Evolutionary conservation across 2,888 invertebrate genomes (phyloP), one percentile per base, ranked within the genome.

Genomic region (Gnatocerus cornutus): DNA sequence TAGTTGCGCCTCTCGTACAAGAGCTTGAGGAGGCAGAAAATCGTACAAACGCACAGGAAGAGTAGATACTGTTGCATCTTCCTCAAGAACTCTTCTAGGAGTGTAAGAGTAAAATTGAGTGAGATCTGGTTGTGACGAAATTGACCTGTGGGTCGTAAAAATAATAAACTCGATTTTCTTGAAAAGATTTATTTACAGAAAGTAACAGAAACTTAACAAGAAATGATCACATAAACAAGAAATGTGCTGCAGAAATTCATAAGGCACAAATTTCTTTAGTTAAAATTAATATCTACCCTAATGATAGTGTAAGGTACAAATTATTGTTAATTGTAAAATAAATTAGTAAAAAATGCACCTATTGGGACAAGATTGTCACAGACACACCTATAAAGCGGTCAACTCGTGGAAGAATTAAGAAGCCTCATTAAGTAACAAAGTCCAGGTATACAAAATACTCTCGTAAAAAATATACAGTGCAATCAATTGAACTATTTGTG

Each of bases 191-290:
- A 33, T 33, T 33, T 33, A 33, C 33, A 33, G 33, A 33, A 33
- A 33, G n/a, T 33, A 33, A 33, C 33, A 33, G n/a, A 33, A 33
- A 41, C 41, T 33, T 13, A 53, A 33, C 14, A 12, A 29, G 39
- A 33, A 10, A 12, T 33, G 7, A 58, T 41, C 39, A 58, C 56
- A 58, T 29, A 27, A 50, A 50, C 5, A 50, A 27, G 7, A 16
- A 13, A 46, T 16, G 9, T 56, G 41, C 10, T 39, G 16, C 43
- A 55, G 55, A 43, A 16, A 58, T 14, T 43, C 41, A 45, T 58
- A 58, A 58, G 56, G 56, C 56, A 58, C 56, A 58, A 58, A 58
- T 29, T 58, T 58, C 29, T 5, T 3, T 9, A 33, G 3, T 41
- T 41, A 41, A 41, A 41, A 41, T 21, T 21, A 21, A 3, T 21